phyloP scores from a whole-genome alignment of 2,888 invertebrate genomes.

The Melitaea athalia region DNA sequence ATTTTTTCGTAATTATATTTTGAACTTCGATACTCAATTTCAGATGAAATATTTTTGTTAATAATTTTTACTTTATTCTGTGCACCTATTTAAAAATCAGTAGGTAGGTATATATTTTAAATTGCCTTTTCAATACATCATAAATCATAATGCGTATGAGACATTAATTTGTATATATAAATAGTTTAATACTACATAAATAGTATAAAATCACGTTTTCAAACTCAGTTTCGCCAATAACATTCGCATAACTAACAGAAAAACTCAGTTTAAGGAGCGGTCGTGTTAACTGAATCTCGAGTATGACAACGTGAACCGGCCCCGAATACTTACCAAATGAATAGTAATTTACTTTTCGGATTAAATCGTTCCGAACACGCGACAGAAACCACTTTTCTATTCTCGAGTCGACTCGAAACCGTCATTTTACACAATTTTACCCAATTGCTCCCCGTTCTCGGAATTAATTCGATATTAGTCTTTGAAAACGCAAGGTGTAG shows the following conservation, averaged over 20 bases:
- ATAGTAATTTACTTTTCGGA: constrained; percentile 80
- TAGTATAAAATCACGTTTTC: constrained; percentile 1
- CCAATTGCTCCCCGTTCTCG: constrained; percentile 79
- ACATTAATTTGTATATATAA: not conserved
- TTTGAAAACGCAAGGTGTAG: constrained; percentile 82
- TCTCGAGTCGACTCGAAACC: constrained; percentile 74
- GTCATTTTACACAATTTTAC: constrained; percentile 82
- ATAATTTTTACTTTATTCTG: too few species aligned
- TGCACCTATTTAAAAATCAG: too few species aligned
- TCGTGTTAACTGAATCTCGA: constrained; percentile 66
- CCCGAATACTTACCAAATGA: constrained; percentile 78
- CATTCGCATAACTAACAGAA: constrained; percentile 8
- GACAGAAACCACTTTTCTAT: constrained; percentile 82
- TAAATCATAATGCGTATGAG: too few species aligned
- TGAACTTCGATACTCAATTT: not conserved
- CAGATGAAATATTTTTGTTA: too few species aligned
- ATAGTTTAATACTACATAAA: not conserved
- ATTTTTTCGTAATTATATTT: not conserved
- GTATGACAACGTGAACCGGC: constrained; percentile 73
- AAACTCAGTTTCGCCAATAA: constrained; percentile 17
- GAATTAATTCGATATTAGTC: constrained; percentile 82
- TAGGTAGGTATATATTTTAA: too few species aligned
- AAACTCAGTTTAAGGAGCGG: constrained; percentile 50
- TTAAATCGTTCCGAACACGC: constrained; percentile 81
- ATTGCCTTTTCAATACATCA: too few species aligned